Conservation (phyloP, 1,140 invertebrate species). For the Gyrodactylus bullatarudis region DNA sequence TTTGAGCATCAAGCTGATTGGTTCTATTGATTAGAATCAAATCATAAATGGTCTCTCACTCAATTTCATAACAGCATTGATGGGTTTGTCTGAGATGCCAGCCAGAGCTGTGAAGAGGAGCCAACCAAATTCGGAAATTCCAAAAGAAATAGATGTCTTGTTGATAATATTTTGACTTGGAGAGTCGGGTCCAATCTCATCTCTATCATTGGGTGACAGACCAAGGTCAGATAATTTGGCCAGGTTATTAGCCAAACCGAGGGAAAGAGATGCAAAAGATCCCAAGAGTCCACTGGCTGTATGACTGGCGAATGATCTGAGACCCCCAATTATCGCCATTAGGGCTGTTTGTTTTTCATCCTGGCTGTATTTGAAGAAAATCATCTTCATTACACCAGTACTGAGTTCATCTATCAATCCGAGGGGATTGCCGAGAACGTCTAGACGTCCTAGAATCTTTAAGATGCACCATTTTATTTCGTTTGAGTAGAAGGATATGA, state of each 20-base stretch:
- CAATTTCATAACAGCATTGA: background rate
- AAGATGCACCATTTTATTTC: background rate
- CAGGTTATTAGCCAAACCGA: background rate
- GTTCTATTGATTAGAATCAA: no score
- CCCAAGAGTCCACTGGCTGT: background rate
- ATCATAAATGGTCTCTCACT: no score
- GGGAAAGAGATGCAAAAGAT: background rate
- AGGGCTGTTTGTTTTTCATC: background rate
- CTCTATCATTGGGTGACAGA: no score
- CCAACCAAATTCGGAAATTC: background rate
- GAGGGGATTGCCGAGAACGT: background rate
- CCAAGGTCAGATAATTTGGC: background rate
- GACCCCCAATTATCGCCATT: background rate
- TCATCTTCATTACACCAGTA: background rate
- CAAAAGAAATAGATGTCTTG: background rate
- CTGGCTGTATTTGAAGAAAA: background rate
- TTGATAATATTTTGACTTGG: background rate
- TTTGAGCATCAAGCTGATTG: background rate
- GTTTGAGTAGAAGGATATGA: background rate
- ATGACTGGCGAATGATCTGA: background rate
- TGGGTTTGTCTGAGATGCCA: background rate
- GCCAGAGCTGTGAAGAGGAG: background rate
- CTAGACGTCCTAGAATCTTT: background rate
- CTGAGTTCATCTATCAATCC: background rate
- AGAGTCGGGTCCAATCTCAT: no score